A percentile compares a stretch with the other conserved stretches of the same genome.
Evolutionary conservation across 2,797 vertebrate species (phyloP).

Genomic region (Erethizon dorsatum): DNA sequence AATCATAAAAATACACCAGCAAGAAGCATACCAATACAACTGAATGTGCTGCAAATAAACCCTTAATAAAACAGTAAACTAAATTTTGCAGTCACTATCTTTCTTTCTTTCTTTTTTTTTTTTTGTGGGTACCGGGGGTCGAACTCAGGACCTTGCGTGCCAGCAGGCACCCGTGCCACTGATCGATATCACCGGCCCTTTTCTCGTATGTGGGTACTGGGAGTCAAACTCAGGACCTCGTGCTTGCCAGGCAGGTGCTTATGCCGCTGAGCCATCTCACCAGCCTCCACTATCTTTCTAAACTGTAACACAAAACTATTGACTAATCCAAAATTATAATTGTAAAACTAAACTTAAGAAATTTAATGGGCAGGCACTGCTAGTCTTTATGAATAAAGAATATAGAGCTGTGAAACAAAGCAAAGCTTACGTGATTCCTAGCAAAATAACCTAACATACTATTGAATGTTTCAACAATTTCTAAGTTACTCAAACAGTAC

Average conservation of each 20-base stretch:
- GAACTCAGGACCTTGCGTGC: no score
- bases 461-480: not conserved
- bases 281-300: not conserved
- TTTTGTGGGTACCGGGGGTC: no score
- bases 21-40: not conserved
- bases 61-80: not conserved
- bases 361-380: not conserved
- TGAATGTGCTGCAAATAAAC: not conserved
- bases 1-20: not conserved
- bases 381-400: not conserved
- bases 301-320: constrained; percentile 20
- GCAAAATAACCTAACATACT: not conserved
- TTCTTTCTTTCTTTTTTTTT: not conserved
- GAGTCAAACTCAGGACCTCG: no score
- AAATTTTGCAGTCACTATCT: not conserved
- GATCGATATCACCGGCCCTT: no score
- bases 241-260: no score
- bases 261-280: no score
- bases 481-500: not conserved
- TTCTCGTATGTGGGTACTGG: no score
- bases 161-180: no score
- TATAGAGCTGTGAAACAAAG: not conserved
- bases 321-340: not conserved
- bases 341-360: not conserved
- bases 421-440: not conserved